phyloP scores from a whole-genome alignment of 2,888 invertebrate species.

The Timandra comae region DNA sequence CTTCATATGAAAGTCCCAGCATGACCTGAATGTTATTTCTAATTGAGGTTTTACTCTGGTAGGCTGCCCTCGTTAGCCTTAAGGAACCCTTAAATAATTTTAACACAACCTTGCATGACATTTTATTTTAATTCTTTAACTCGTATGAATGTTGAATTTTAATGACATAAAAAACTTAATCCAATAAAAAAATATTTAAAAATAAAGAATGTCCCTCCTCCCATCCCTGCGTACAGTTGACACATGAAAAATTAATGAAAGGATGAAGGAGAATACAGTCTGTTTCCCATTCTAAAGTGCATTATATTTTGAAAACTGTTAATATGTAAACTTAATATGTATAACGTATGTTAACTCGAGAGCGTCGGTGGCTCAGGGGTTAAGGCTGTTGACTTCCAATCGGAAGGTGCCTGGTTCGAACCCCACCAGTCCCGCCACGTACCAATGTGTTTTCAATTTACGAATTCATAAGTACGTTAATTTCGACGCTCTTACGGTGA shows the following conservation, averaged over 20 bases:
- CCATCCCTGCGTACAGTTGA: slow-evolving; percentile 12
- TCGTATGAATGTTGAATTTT: neutral
- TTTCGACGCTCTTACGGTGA: no score
- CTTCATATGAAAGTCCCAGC: no score
- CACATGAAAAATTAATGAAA: slow-evolving; percentile 21
- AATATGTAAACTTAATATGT: no score
- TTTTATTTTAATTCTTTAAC: neutral
- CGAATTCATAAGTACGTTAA: no score
- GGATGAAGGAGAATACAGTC: slow-evolving; percentile 10
- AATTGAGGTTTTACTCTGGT: no score
- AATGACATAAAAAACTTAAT: neutral
- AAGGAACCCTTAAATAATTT: neutral
- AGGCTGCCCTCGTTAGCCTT: neutral
- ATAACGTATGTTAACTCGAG: no score
- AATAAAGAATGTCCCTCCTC: neutral
- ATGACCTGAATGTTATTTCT: no score
- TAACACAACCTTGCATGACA: neutral
- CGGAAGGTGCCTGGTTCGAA: no score
- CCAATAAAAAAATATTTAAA: neutral
- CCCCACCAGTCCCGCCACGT: no score
- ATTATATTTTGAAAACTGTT: slow-evolving; percentile 11
- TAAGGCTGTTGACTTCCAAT: no score
- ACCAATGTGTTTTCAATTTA: no score
- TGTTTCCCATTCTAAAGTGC: slow-evolving; percentile 14
- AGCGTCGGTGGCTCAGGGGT: no score